Percentiles rank a stretch among this genome's conserved stretches.
Evolutionary conservation across 1,140 invertebrate genomes (phyloP).

Genomic region (Cydia fagiglandana): DNA sequence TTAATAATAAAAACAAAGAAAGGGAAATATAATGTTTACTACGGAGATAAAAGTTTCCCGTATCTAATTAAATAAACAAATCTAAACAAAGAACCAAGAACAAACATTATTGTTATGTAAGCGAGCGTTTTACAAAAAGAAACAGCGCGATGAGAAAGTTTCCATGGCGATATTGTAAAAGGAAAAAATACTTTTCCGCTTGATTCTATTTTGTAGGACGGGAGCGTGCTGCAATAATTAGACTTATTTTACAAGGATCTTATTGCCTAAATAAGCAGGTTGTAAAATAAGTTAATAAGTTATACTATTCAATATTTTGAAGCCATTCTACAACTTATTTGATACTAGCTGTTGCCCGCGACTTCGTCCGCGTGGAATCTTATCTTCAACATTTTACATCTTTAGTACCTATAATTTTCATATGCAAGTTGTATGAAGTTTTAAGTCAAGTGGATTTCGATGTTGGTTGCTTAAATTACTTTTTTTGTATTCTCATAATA

Average conservation of each 20-base stretch:
- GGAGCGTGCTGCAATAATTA: not conserved
- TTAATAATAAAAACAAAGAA: not conserved
- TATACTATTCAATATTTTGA: no score
- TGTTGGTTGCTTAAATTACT: no score
- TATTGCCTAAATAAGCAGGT: no score
- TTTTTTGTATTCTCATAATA: no score
- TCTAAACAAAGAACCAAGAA: not conserved
- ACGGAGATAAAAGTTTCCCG: not conserved
- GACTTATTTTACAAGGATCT: not conserved
- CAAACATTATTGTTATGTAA: slow-evolving; percentile 11
- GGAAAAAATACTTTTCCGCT: slow-evolving; percentile 5
- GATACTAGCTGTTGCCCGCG: no score
- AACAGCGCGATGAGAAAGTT: slow-evolving; percentile 11
- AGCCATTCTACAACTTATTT: no score
- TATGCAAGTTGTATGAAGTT: no score
- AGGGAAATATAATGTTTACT: not conserved
- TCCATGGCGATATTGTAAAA: slow-evolving; percentile 4
- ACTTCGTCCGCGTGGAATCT: no score
- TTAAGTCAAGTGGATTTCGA: no score
- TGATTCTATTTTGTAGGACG: not conserved
- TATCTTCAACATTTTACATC: no score
- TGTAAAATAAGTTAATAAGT: no score
- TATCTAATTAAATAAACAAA: slow-evolving; percentile 12
- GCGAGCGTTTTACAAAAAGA: slow-evolving; percentile 4
- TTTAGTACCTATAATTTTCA: no score